Conservation (phyloP, 2,888 invertebrate genomes). For the Muschampia plurimacula region DNA sequence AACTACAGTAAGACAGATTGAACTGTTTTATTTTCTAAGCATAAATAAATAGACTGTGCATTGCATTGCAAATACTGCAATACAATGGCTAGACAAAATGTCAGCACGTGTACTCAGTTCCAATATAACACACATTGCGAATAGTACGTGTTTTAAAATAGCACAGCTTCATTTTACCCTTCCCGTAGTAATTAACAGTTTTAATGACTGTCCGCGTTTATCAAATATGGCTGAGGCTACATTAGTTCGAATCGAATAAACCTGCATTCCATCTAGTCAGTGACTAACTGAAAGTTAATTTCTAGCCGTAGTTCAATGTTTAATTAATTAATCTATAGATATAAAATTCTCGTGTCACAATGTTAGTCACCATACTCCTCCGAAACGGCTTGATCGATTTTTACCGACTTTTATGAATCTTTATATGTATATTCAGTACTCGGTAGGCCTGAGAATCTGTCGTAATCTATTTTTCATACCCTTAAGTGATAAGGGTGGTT, state of each 20-base stretch:
- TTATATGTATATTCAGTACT: too few species aligned
- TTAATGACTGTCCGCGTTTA: not conserved
- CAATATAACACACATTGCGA: constrained; percentile 7
- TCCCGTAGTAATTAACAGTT: constrained; percentile 10
- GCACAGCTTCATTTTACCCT: constrained; percentile 5
- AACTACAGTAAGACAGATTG: not conserved
- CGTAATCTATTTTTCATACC: too few species aligned
- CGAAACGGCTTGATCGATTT: too few species aligned
- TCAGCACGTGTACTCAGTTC: constrained; percentile 20
- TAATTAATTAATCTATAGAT: too few species aligned
- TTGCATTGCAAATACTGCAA: constrained; percentile 7
- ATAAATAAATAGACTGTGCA: constrained; percentile 16
- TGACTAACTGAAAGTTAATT: too few species aligned
- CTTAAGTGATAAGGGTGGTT: too few species aligned
- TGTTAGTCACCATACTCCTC: too few species aligned
- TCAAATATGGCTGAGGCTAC: not conserved
- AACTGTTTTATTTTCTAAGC: constrained; percentile 3
- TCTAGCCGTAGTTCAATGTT: too few species aligned
- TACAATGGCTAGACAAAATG: constrained; percentile 21
- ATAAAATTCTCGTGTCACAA: too few species aligned
- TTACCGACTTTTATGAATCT: too few species aligned
- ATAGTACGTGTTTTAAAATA: constrained; percentile 12
- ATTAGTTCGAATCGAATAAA: not conserved
- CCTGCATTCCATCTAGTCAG: too few species aligned
- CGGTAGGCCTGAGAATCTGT: too few species aligned